Conservation (phyloP, 2,113 vertebrate species). For the Smithornis capensis region DNA sequence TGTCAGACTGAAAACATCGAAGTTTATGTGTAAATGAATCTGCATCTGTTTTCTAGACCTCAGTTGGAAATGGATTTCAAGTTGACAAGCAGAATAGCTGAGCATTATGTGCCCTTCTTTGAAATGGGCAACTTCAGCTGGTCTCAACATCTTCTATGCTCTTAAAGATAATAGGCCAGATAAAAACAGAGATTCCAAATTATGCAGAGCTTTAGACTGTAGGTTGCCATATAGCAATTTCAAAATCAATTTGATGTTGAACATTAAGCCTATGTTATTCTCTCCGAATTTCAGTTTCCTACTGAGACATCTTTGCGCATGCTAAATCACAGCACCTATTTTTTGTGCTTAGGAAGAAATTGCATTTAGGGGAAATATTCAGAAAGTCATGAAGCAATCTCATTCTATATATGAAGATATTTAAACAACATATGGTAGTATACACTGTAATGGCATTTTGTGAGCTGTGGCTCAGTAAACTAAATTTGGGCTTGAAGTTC, state of each 20-base stretch:
- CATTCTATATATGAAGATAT: neutral
- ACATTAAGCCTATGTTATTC: conserved; percentile 1
- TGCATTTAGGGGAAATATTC: neutral
- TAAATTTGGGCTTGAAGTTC: neutral
- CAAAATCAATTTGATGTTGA: conserved; percentile 34
- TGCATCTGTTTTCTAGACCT: conserved; percentile 20
- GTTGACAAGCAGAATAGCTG: conserved; percentile 9
- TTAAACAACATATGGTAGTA: neutral
- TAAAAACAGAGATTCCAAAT: neutral
- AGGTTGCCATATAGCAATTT: conserved; percentile 18
- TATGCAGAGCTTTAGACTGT: neutral
- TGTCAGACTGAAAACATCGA: conserved; percentile 26
- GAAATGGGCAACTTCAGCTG: neutral
- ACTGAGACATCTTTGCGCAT: neutral
- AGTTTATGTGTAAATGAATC: conserved; percentile 34
- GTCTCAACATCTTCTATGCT: neutral
- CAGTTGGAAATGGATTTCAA: conserved; percentile 45
- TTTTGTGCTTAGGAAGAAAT: neutral
- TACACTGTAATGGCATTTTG: neutral
- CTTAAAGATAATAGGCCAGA: neutral
- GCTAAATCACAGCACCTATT: neutral
- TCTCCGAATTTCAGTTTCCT: neutral
- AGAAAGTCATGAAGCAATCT: neutral
- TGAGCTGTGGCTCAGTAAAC: neutral
- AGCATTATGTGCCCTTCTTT: neutral